A percentile compares a stretch with the other conserved stretches of the same genome.
Evolutionary conservation across 2,113 vertebrate species (phyloP).

Genomic region (Paralichthys olivaceus): DNA sequence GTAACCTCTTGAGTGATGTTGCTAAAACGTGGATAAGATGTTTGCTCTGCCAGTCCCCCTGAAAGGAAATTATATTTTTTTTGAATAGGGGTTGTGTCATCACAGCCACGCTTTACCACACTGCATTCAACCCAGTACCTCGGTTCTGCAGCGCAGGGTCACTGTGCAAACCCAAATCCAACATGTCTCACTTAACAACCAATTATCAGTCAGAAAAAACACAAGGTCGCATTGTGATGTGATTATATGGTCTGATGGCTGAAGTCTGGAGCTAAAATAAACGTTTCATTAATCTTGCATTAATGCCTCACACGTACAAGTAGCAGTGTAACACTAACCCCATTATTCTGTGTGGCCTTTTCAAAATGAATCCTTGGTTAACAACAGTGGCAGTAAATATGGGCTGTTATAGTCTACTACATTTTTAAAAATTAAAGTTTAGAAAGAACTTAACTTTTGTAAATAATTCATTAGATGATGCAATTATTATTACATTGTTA

Average conservation of each 20-base stretch:
- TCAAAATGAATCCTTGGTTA: not conserved
- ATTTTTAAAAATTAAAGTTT: not conserved
- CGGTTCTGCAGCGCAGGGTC: not conserved
- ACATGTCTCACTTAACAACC: not conserved
- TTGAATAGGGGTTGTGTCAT: conserved; percentile 7
- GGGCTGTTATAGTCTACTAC: no score
- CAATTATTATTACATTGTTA: no score
- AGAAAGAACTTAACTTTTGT: no score
- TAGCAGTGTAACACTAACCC: conserved; percentile 31
- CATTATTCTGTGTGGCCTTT: conserved; percentile 33
- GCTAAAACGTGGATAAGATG: conserved; percentile 1
- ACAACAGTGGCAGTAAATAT: not conserved
- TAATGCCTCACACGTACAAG: not conserved
- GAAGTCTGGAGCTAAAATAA: conserved; percentile 1
- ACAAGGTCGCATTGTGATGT: not conserved
- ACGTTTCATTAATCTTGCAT: no score
- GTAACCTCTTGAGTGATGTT: conserved; percentile 34
- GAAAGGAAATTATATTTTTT: not conserved
- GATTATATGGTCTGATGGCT: not conserved
- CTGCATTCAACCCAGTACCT: not conserved
- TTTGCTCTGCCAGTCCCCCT: not conserved
- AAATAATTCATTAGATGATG: no score
- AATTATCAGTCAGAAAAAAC: not conserved
- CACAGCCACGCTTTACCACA: not conserved
- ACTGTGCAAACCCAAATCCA: not conserved